Conservation (phyloP, 2,888 invertebrate species). For the Mythimna loreyi region DNA sequence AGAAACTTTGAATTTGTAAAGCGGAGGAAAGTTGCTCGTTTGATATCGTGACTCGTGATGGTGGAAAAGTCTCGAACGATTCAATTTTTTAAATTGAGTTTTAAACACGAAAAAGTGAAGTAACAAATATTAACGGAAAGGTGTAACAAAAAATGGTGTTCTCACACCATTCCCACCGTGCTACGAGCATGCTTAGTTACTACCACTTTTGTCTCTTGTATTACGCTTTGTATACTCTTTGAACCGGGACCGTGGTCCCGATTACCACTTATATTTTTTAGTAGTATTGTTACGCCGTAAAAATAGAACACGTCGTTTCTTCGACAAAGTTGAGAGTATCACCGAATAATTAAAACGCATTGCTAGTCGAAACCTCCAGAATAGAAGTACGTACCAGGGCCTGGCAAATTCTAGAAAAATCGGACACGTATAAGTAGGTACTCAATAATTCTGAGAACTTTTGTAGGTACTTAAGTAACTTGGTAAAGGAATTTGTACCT, state of each 20-base stretch:
- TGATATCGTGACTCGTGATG: conserved; percentile 20
- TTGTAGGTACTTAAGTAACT: too few species aligned
- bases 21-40: conserved; percentile 1
- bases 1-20: conserved; percentile 21
- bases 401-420: too few species aligned
- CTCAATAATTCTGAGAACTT: too few species aligned
- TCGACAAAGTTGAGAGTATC: too few species aligned
- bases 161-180: not conserved
- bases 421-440: too few species aligned
- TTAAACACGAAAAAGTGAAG: not conserved
- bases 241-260: not conserved
- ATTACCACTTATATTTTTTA: not conserved
- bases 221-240: not conserved
- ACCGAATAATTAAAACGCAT: too few species aligned
- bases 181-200: not conserved
- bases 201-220: conserved; percentile 23
- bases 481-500: too few species aligned
- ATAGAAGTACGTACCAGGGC: too few species aligned
- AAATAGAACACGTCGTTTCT: too few species aligned
- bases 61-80: conserved; percentile 15
- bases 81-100: not conserved
- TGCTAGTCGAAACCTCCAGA: too few species aligned
- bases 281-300: too few species aligned
- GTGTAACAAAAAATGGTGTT: not conserved
- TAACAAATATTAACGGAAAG: not conserved